Conservation (phyloP, 2,888 invertebrate genomes). For the Aphodius sticticus region DNA sequence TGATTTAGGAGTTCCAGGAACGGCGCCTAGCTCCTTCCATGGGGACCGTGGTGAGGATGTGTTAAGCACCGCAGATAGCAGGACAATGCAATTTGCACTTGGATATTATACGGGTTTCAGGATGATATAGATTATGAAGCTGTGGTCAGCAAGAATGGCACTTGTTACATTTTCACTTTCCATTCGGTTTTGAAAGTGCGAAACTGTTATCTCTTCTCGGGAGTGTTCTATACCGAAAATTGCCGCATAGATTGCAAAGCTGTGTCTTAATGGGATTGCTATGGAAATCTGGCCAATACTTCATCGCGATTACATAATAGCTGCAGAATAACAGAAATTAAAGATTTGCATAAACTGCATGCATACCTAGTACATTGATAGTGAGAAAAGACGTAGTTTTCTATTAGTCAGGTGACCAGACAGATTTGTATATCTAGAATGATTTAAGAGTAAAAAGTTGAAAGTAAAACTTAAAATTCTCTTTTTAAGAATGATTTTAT, state of each 20-base stretch:
- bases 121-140: not conserved
- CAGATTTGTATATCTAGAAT: not conserved
- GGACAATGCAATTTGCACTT: not conserved
- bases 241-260: not conserved
- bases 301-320: not conserved
- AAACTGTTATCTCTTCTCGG: not conserved
- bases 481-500: no score
- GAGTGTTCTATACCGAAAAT: no score
- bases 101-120: not conserved
- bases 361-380: not conserved
- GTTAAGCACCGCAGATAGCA: not conserved
- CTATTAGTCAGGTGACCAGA: not conserved
- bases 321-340: not conserved
- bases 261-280: not conserved
- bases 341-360: not conserved
- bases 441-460: not conserved
- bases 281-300: not conserved
- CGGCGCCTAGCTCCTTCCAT: not conserved
- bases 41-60: not conserved
- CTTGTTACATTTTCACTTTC: not conserved
- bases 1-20: not conserved
- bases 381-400: not conserved
- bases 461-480: no score
- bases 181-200: not conserved
- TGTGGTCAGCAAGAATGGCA: not conserved